Conservation (phyloP, 2,113 vertebrate species). For the Ophiodon elongatus region DNA sequence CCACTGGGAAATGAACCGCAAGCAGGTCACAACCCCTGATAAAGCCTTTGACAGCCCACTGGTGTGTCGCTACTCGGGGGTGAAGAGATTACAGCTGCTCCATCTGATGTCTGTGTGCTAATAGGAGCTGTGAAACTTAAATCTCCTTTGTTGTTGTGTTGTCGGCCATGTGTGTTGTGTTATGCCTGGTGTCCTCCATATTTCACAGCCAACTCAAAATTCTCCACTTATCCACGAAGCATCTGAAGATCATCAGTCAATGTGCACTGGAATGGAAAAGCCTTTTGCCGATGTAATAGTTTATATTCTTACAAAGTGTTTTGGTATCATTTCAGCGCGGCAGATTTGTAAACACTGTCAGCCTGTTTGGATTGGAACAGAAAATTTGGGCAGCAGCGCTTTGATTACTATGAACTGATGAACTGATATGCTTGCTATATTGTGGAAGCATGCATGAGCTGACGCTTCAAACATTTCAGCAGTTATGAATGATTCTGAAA, state of each 20-base stretch:
- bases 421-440: slow-evolving; percentile 58
- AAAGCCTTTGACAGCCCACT: slow-evolving; percentile 13
- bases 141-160: slow-evolving; percentile 41
- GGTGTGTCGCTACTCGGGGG: slow-evolving; percentile 40
- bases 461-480: slow-evolving; percentile 60
- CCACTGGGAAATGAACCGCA: slow-evolving; percentile 54
- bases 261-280: slow-evolving; percentile 40
- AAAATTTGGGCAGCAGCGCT: slow-evolving; percentile 29
- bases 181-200: slow-evolving; percentile 54
- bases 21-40: slow-evolving; percentile 46
- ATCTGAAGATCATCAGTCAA: slow-evolving; percentile 46
- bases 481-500: slow-evolving; percentile 51
- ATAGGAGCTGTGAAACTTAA: slow-evolving; percentile 18
- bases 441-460: slow-evolving; percentile 53
- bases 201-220: slow-evolving; percentile 50
- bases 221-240: slow-evolving; percentile 18
- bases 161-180: slow-evolving; percentile 52
- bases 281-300: slow-evolving; percentile 41
- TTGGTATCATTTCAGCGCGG: slow-evolving; percentile 42
- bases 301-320: slow-evolving; percentile 48
- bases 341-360: slow-evolving; percentile 71
- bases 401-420: slow-evolving; percentile 66
- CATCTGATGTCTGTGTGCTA: slow-evolving; percentile 23
- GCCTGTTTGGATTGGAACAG: slow-evolving; percentile 62
- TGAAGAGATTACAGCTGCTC: slow-evolving; percentile 58